Evolutionary conservation across 2,888 invertebrate species (phyloP).

Genomic region (Drosophila neutralis): DNA sequence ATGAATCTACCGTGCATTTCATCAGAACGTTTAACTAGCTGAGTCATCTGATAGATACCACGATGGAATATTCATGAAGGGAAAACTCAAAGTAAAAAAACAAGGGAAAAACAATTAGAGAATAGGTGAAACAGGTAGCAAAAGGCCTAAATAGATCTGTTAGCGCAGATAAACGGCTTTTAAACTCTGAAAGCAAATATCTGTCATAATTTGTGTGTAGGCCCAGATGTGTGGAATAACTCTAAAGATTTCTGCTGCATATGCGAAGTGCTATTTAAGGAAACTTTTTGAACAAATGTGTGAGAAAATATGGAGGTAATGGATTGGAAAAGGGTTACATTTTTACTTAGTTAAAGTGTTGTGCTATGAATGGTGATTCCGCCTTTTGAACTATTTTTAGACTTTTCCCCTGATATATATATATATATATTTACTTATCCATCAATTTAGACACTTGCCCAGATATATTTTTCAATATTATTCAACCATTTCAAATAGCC

Average conservation of each 20-base stretch:
- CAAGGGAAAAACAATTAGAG: slow-evolving; percentile 48
- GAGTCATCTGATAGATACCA: slow-evolving; percentile 65
- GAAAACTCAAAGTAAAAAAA: background rate
- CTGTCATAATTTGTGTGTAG: slow-evolving; percentile 61
- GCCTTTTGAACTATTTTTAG: background rate
- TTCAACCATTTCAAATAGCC: slow-evolving; percentile 15
- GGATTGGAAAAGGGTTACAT: background rate
- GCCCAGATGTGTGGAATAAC: slow-evolving; percentile 22
- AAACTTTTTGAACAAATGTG: slow-evolving; percentile 11
- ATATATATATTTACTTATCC: background rate
- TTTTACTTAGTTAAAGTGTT: background rate
- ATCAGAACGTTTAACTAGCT: slow-evolving; percentile 67
- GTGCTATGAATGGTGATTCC: background rate
- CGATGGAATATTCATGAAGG: slow-evolving; percentile 60
- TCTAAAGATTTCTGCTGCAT: slow-evolving; percentile 9
- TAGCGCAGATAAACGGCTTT: slow-evolving; percentile 55
- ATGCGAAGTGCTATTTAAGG: slow-evolving; percentile 15
- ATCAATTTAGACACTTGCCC: background rate
- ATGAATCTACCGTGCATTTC: slow-evolving; percentile 47
- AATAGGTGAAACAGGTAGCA: slow-evolving; percentile 61
- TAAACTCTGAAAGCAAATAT: slow-evolving; percentile 59
- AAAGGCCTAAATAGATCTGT: slow-evolving; percentile 52
- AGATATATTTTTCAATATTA: background rate
- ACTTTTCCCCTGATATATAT: background rate
- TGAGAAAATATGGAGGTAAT: slow-evolving; percentile 22